A percentile compares a stretch with the other conserved stretches of the same genome.
These are phyloP conservation scores for Thamnophis elegans DNA, from an alignment of 2,797 vertebrate species.

Conservation along the genomic window DNA sequence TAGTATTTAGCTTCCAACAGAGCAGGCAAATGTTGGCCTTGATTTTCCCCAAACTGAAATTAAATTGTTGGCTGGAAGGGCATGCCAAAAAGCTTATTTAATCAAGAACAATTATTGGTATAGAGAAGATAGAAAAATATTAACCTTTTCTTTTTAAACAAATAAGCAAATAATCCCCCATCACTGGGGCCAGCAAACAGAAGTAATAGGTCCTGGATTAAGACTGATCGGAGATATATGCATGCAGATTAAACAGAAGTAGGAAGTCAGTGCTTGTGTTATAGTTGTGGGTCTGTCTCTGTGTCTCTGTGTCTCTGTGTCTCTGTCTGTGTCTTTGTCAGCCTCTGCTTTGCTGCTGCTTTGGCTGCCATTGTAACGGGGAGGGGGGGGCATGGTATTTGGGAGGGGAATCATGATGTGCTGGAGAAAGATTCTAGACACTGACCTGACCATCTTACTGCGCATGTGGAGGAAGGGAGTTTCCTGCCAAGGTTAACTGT, in stretches of 20 bases:
- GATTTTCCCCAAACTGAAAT: constrained; percentile 13
- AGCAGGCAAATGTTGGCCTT: neutral
- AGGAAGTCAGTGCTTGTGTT: neutral
- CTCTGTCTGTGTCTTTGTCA: no score
- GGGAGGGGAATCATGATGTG: no score
- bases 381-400: no score
- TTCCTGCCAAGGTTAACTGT: no score
- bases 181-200: neutral
- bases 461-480: no score
- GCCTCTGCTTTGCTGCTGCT: no score
- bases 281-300: neutral
- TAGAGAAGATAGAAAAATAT: neutral
- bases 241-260: neutral
- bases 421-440: no score
- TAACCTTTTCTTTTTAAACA: neutral
- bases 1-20: neutral
- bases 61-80: constrained; percentile 16
- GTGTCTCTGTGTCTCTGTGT: no score
- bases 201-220: neutral
- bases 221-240: neutral
- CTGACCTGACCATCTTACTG: no score
- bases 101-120: neutral
- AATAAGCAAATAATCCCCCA: neutral
- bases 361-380: no score
- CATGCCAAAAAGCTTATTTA: neutral